phyloP scores from a whole-genome alignment of 2,888 invertebrate genomes.

The Dioctria rufipes region DNA sequence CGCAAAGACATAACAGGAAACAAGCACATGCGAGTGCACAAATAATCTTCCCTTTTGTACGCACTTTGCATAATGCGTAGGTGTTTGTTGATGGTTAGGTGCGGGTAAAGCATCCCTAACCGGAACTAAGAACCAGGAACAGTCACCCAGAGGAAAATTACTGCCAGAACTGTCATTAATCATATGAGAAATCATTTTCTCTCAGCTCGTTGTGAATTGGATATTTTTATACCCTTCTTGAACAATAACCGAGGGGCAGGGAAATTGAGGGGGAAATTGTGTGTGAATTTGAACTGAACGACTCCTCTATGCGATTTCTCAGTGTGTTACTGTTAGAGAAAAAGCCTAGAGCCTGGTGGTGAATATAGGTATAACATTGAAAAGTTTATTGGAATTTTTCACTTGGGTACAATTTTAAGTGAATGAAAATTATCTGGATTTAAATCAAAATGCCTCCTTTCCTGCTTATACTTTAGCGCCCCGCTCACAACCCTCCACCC shows the following conservation, averaged over 20 bases:
- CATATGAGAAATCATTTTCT: constrained; percentile 51
- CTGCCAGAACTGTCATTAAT: constrained; percentile 48
- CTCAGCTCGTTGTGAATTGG: constrained; percentile 47
- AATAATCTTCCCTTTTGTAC: constrained; percentile 7
- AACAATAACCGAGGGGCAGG: background rate
- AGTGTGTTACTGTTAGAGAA: background rate
- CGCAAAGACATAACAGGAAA: background rate
- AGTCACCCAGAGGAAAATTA: constrained; percentile 46
- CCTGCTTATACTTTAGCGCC: no score
- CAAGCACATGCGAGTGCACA: constrained; percentile 7
- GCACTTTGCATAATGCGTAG: constrained; percentile 48
- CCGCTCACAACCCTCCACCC: no score
- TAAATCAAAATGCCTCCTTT: constrained; percentile 48
- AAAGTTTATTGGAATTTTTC: constrained; percentile 54
- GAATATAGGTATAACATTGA: constrained; percentile 22
- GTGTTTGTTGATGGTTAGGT: constrained; percentile 32
- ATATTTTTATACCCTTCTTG: constrained; percentile 6
- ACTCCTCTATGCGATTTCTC: no score
- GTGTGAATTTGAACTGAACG: no score
- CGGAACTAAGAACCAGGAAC: background rate
- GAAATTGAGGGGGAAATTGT: no score
- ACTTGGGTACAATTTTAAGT: constrained; percentile 53
- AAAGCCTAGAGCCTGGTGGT: background rate
- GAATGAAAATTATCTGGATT: constrained; percentile 53
- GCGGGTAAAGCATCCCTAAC: background rate